phyloP scores from a whole-genome alignment of 2,797 vertebrate genomes.

The Masticophis lateralis region DNA sequence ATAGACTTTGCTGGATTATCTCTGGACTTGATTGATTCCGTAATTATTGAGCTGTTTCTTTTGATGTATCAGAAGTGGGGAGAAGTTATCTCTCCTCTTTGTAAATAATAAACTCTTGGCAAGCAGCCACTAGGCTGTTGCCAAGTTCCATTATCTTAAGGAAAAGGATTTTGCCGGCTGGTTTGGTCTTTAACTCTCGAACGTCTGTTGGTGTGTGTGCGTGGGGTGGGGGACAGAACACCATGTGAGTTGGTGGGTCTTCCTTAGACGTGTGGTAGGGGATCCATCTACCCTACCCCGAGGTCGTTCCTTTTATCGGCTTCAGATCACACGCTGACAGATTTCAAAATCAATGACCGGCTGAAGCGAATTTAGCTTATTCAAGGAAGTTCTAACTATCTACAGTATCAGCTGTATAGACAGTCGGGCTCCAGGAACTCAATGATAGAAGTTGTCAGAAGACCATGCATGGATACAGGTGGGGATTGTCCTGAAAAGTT shows the following conservation, averaged over 20 bases:
- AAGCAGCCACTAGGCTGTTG: too few species aligned
- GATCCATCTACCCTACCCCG: background rate
- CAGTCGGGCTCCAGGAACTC: background rate
- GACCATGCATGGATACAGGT: background rate
- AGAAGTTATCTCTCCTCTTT: too few species aligned
- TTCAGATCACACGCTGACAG: background rate
- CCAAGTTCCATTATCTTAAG: too few species aligned
- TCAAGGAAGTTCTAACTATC: background rate
- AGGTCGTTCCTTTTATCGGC: background rate
- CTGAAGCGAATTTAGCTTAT: background rate
- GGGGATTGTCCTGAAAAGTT: background rate
- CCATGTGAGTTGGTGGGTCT: background rate
- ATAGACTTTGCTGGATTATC: too few species aligned
- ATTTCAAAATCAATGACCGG: background rate
- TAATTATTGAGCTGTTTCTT: too few species aligned
- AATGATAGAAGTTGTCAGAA: background rate
- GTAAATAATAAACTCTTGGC: too few species aligned
- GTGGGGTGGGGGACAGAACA: too few species aligned
- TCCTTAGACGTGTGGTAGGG: background rate
- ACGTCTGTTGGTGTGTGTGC: too few species aligned
- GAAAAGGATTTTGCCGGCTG: too few species aligned
- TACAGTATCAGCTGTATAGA: background rate
- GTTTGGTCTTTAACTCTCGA: too few species aligned
- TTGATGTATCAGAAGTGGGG: too few species aligned
- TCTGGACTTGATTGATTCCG: too few species aligned